Evolutionary conservation across 2,113 vertebrate genomes (phyloP), one percentile per base, ranked within the genome.

Genomic region (Tychaedon coryphoeus): DNA sequence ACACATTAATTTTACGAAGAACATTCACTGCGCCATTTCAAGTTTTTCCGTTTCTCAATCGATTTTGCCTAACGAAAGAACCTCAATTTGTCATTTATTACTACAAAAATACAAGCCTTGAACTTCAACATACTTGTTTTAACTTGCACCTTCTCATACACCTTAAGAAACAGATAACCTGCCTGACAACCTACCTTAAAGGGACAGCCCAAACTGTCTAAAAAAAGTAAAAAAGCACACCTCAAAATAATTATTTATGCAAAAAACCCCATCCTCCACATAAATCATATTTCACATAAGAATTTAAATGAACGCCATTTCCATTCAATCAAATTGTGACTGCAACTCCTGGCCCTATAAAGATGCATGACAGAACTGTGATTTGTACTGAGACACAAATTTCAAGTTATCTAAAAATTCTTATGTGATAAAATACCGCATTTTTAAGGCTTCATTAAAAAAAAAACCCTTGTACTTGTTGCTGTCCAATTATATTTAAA

Each of bases 181-280:
- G 48, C 8, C n/a, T 19, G 22, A 31, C 9, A 58, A 51, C 0
- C 0, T 22, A 34, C 20, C 33, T 7, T 43, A 24, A 88, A 73
- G 29, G 47, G 7, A 54, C 1, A 33, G 24, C 3, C 5, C 6
- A 34, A 53, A 64, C 3, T 47, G 17, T 25, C 47, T 33, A 5
- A 38, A 29, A n/a, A 43, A 23, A 24, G 13, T 2, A 11, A 34
- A 51, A 25, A 54, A 24, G 1, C 9, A 36, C 0, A 1, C n/a
- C 10, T 69, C 25, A 69, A 38, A 71, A 15, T 45, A 79, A 53
- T 36, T 51, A 33, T 14, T 28, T 25, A 5, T 0, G 6, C 10
- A 11, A 36, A 60, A 36, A 54, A 67, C 10, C 10, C 33, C 22
- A 84, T 9, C 13, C 18, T 66, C 38, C 28, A 73, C 1, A 1